Percentiles rank a stretch among this genome's conserved stretches.
Conservation (phyloP, 1,140 invertebrate genomes). For the Anoplophora glabripennis region DNA sequence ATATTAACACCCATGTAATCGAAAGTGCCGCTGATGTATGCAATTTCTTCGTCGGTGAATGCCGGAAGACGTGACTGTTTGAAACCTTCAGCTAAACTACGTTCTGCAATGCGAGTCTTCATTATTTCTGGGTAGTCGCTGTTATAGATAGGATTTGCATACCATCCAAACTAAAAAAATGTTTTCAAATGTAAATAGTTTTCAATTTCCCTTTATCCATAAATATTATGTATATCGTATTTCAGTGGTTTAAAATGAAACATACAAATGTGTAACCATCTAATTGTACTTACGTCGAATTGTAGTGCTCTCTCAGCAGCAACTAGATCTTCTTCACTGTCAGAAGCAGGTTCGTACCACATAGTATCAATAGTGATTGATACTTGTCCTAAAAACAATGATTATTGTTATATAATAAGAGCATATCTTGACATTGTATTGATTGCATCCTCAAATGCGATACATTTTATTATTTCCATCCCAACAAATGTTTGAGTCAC, state of each 20-base stretch:
- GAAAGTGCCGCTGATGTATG: constrained; percentile 44
- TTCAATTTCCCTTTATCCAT: no score
- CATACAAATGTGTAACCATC: constrained; percentile 39
- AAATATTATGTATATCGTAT: constrained; percentile 41
- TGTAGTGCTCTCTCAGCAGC: constrained; percentile 52
- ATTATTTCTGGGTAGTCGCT: constrained; percentile 58
- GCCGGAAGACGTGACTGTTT: constrained; percentile 50
- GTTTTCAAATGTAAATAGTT: no score
- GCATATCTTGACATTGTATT: no score
- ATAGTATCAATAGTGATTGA: constrained; percentile 13
- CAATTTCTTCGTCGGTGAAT: constrained; percentile 51
- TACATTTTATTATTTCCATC: no score
- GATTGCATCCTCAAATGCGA: no score
- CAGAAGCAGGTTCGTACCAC: constrained; percentile 20
- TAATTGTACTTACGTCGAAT: constrained; percentile 42
- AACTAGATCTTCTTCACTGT: constrained; percentile 43
- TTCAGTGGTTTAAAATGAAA: no score
- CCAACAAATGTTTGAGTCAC: no score
- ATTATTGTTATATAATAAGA: no score
- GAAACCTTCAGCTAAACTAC: constrained; percentile 50
- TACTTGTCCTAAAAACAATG: constrained; percentile 21
- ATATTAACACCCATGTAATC: constrained; percentile 37
- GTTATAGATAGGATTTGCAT: constrained; percentile 52
- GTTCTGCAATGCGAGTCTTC: constrained; percentile 48
- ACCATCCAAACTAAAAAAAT: constrained; percentile 20